Conservation (phyloP, 1,140 invertebrate species). For the Amyelois transitella region DNA sequence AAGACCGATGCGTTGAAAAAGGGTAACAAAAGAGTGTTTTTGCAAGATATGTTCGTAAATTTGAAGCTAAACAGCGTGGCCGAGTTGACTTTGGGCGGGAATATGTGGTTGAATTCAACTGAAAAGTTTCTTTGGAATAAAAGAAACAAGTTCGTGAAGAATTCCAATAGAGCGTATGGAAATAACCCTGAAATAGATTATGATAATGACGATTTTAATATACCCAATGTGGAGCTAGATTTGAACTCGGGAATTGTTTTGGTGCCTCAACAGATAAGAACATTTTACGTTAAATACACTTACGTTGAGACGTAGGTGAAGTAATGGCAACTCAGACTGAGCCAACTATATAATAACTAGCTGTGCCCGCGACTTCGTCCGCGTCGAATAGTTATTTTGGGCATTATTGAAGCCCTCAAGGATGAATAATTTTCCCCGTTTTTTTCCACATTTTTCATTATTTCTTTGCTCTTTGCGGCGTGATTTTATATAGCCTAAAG, state of each 20-base stretch:
- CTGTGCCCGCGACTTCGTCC: no score
- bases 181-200: constrained; percentile 9
- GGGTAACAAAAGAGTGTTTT: constrained; percentile 27
- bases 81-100: constrained; percentile 81
- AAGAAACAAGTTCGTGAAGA: constrained; percentile 32
- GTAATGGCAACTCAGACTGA: no score
- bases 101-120: constrained; percentile 75
- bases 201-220: constrained; percentile 7
- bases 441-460: no score
- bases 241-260: constrained; percentile 22
- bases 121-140: constrained; percentile 68
- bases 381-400: no score
- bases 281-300: constrained; percentile 7
- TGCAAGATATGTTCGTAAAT: constrained; percentile 71
- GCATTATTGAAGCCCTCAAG: no score
- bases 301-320: background rate
- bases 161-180: constrained; percentile 40
- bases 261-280: constrained; percentile 42
- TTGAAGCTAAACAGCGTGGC: constrained; percentile 73
- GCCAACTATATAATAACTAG: no score
- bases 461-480: no score
- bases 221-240: constrained; percentile 7
- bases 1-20: constrained; percentile 77
- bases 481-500: no score
- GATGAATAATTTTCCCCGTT: no score